These are phyloP conservation scores for Kryptopterus vitreolus DNA, from an alignment of 2,797 vertebrate genomes.

Conservation along the genomic window DNA sequence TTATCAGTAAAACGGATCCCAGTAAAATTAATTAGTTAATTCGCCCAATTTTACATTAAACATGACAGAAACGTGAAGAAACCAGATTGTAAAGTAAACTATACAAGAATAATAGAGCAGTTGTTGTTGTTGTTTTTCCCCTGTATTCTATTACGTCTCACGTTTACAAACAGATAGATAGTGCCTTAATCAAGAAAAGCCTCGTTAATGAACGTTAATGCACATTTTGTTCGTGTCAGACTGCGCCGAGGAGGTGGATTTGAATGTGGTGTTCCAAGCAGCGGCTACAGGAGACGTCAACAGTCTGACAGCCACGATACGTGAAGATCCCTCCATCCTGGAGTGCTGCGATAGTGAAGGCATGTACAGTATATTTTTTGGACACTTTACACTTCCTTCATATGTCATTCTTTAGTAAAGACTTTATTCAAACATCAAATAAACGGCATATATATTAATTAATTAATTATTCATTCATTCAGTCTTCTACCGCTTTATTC, in stretches of 20 bases:
- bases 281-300: constrained; percentile 83
- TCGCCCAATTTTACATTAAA: not conserved
- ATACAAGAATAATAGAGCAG: too few relatives aligned
- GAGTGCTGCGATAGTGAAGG: constrained; percentile 85
- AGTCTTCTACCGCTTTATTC: too few relatives aligned
- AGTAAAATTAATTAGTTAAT: not conserved
- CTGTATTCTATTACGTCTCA: too few relatives aligned
- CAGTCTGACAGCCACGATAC: constrained; percentile 81
- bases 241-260: constrained; percentile 79
- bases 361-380: constrained; percentile 51
- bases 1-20: not conserved
- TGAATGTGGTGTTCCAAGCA: constrained; percentile 82
- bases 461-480: too few relatives aligned
- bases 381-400: not conserved
- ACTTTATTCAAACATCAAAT: too few relatives aligned
- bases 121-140: too few relatives aligned
- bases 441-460: too few relatives aligned
- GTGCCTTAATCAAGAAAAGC: not conserved
- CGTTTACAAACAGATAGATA: too few relatives aligned
- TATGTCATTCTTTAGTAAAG: too few relatives aligned
- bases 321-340: constrained; percentile 85
- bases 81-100: not conserved
- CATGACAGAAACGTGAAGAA: not conserved
- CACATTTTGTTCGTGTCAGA: constrained; percentile 66
- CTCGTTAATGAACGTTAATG: not conserved